Percentiles rank a stretch among this genome's conserved stretches.
Conservation (phyloP, 2,797 vertebrate genomes). For the Rhyacichthys aspro region DNA sequence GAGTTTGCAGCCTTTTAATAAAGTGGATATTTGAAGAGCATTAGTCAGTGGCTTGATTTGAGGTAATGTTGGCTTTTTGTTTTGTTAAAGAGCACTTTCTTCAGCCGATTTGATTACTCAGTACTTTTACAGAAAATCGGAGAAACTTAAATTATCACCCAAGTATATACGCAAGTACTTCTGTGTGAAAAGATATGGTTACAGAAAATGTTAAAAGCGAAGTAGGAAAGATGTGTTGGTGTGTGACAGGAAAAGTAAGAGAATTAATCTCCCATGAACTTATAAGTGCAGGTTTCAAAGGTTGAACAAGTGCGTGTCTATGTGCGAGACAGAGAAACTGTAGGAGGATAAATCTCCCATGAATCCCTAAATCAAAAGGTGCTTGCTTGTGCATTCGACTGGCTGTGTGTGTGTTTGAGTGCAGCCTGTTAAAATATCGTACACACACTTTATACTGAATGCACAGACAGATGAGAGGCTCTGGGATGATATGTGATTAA, state of each 20-base stretch:
- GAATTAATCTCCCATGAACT: conserved; percentile 56
- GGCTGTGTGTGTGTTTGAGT: neutral
- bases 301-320: conserved; percentile 33
- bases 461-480: neutral
- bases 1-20: too few species aligned
- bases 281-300: conserved; percentile 52
- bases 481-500: conserved; percentile 44
- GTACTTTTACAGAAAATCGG: too few species aligned
- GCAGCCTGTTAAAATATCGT: conserved; percentile 8
- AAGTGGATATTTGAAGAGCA: too few species aligned
- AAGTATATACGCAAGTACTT: neutral
- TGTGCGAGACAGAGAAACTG: conserved; percentile 21
- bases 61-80: too few species aligned
- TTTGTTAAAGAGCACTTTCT: too few species aligned
- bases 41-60: too few species aligned
- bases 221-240: conserved; percentile 22
- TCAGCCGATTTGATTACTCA: too few species aligned
- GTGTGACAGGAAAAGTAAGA: conserved; percentile 25
- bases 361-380: conserved; percentile 52
- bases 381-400: conserved; percentile 31
- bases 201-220: conserved; percentile 8
- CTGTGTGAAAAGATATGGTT: conserved; percentile 9
- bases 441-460: conserved; percentile 4
- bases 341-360: conserved; percentile 43
- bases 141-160: too few species aligned